These are phyloP conservation scores for Zapornia atra DNA, from an alignment of 2,113 vertebrate species.

Conservation along the genomic window DNA sequence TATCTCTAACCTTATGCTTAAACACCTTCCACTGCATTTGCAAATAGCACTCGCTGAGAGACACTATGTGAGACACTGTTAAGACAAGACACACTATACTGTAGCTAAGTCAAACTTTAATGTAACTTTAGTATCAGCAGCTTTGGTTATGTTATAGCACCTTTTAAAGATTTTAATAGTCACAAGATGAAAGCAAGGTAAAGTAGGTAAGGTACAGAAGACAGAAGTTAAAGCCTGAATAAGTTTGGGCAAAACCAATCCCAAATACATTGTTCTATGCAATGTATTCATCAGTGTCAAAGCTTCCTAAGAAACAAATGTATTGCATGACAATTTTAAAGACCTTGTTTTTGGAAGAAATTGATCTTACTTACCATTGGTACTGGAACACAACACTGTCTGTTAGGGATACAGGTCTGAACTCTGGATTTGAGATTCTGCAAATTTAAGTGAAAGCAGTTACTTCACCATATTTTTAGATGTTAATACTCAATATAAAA, in stretches of 20 bases:
- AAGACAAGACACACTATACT: neutral
- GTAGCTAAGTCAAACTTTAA: neutral
- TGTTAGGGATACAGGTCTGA: neutral
- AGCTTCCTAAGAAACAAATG: neutral
- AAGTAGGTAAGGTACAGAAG: neutral
- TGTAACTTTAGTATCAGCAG: neutral
- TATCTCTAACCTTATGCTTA: neutral
- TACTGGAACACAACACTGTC: neutral
- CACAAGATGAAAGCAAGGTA: neutral
- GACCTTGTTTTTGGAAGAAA: neutral
- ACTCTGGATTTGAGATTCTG: neutral
- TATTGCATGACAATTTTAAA: neutral
- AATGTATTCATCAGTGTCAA: neutral
- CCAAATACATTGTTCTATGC: neutral
- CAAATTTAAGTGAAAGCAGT: constrained; percentile 2
- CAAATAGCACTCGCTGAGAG: neutral
- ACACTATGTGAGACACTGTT: neutral
- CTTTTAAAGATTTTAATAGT: neutral
- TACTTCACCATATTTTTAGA: neutral
- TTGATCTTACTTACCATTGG: constrained; percentile 44
- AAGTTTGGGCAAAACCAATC: neutral
- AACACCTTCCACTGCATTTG: neutral
- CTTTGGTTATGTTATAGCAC: neutral
- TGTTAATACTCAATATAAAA: neutral
- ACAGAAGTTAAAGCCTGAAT: neutral